These are phyloP conservation scores for Pycnomerus fuliginosus DNA, from an alignment of 2,888 invertebrate genomes.

Conservation along the genomic window DNA sequence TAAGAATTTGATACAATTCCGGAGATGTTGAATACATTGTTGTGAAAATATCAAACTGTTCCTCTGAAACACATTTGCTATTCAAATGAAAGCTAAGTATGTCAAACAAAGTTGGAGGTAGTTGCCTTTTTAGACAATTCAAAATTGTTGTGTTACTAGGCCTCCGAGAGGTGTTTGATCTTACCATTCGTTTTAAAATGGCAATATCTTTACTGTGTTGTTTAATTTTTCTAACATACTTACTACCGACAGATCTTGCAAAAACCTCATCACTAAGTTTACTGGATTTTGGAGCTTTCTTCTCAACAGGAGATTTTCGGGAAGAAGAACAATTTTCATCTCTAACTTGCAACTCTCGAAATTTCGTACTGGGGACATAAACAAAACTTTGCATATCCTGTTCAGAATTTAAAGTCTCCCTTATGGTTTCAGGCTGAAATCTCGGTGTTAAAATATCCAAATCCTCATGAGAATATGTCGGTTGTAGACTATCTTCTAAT, in stretches of 20 bases:
- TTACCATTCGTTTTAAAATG: slow-evolving; percentile 41
- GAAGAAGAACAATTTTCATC: not conserved
- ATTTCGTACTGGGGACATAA: slow-evolving; percentile 3
- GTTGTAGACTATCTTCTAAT: slow-evolving; percentile 5
- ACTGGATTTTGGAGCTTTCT: no score
- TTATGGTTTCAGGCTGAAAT: not conserved
- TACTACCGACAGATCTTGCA: slow-evolving; percentile 27
- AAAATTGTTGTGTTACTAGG: slow-evolving; percentile 35
- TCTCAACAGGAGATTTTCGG: not conserved
- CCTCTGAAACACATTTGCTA: slow-evolving; percentile 37
- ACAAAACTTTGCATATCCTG: not conserved
- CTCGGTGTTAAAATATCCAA: slow-evolving; percentile 2
- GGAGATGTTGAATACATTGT: slow-evolving; percentile 44
- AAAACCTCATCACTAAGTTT: slow-evolving; percentile 14
- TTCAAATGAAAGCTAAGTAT: slow-evolving; percentile 41
- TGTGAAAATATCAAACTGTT: slow-evolving; percentile 45
- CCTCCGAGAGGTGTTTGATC: slow-evolving; percentile 26
- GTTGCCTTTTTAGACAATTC: slow-evolving; percentile 35
- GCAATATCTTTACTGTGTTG: slow-evolving; percentile 47
- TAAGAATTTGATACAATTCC: slow-evolving; percentile 42
- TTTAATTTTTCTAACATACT: slow-evolving; percentile 42
- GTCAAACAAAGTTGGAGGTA: slow-evolving; percentile 43
- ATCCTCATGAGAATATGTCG: slow-evolving; percentile 5
- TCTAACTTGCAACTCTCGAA: not conserved
- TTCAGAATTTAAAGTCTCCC: not conserved